Evolutionary conservation across 2,113 vertebrate species (phyloP).

Genomic region (Spizaetus ornatus): DNA sequence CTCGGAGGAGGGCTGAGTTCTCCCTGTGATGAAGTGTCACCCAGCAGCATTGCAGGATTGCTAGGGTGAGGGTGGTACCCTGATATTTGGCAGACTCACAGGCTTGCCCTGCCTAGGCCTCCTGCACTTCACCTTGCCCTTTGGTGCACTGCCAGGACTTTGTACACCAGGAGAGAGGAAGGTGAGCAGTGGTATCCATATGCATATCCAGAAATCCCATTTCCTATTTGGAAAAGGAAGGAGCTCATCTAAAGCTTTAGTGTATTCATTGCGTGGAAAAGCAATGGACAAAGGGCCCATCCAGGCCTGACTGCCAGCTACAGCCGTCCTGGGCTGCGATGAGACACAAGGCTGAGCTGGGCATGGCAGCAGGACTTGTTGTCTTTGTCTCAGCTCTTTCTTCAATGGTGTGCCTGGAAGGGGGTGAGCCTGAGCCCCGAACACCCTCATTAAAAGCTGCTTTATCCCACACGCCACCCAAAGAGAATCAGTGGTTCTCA

Average conservation of each 20-base stretch:
- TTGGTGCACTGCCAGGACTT: background rate
- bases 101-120: background rate
- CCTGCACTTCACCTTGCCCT: background rate
- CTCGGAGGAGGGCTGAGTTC: background rate
- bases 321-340: background rate
- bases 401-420: background rate
- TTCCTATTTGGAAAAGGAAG: background rate
- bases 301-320: constrained; percentile 49
- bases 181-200: background rate
- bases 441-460: constrained; percentile 55
- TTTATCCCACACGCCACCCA: background rate
- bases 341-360: background rate
- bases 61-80: background rate
- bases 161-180: background rate
- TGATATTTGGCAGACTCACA: background rate
- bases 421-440: background rate
- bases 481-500: background rate
- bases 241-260: background rate
- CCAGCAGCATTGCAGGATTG: background rate
- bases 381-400: background rate
- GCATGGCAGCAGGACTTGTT: background rate
- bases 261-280: background rate
- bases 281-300: constrained; percentile 1
- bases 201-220: background rate
- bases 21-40: background rate